phyloP scores from a whole-genome alignment of 2,888 invertebrate species.

The Tetranychus truncatus region DNA sequence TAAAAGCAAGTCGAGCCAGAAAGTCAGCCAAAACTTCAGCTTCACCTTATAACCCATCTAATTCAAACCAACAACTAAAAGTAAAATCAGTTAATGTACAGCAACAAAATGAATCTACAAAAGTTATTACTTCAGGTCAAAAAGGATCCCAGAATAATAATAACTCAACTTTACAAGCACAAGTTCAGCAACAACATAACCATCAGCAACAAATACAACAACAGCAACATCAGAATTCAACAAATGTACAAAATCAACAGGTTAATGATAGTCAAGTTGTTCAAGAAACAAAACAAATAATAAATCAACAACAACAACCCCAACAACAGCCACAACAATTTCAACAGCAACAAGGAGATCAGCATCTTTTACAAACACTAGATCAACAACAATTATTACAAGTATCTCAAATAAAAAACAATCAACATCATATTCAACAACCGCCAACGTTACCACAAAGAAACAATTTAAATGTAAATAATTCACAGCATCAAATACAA shows the following conservation, averaged over 20 bases:
- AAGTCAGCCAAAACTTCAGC: not conserved
- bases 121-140: too few species aligned
- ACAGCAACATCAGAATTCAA: too few species aligned
- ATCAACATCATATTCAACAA: not conserved
- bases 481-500: not conserved
- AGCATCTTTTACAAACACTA: not conserved
- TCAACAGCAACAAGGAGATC: too few species aligned
- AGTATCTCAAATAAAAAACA: not conserved
- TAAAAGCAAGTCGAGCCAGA: not conserved
- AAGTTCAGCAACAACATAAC: too few species aligned
- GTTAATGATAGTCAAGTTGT: too few species aligned
- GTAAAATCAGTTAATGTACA: not conserved
- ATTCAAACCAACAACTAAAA: not conserved
- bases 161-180: too few species aligned
- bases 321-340: too few species aligned
- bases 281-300: too few species aligned
- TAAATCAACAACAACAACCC: too few species aligned
- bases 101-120: not conserved
- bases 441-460: constrained; percentile 1
- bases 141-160: too few species aligned
- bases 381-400: not conserved
- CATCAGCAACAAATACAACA: too few species aligned
- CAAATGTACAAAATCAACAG: too few species aligned
- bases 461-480: not conserved
- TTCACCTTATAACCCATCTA: not conserved